Conservation (phyloP, 2,888 invertebrate species). For the Machimus atricapillus region DNA sequence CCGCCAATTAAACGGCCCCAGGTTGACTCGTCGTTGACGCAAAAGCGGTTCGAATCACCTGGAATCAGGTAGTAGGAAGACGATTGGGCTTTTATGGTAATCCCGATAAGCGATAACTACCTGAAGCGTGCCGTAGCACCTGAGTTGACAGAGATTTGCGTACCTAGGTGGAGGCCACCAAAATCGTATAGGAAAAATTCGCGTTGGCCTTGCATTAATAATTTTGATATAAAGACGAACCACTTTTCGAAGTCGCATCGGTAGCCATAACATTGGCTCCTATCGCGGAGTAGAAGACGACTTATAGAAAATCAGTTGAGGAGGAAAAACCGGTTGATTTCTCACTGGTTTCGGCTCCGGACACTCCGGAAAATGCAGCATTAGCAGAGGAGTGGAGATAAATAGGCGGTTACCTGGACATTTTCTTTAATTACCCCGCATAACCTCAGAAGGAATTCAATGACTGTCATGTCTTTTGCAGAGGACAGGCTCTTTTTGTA, state of each 20-base stretch:
- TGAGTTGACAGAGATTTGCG: not conserved
- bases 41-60: not conserved
- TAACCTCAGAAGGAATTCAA: not conserved
- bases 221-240: conserved; percentile 5
- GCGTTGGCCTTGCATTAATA: conserved; percentile 18
- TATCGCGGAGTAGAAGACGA: not conserved
- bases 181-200: conserved; percentile 23
- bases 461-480: conserved; percentile 13
- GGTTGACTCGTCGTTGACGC: not conserved
- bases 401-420: conserved; percentile 30
- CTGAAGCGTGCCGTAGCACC: not conserved
- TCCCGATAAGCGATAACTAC: not conserved
- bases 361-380: not conserved
- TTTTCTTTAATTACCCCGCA: conserved; percentile 33
- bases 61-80: not conserved
- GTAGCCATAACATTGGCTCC: not conserved
- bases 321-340: conserved; percentile 8
- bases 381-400: conserved; percentile 8
- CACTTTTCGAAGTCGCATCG: not conserved
- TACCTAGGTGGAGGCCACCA: not conserved
- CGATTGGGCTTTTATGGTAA: not conserved
- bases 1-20: not conserved
- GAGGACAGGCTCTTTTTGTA: not conserved
- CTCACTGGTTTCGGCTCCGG: not conserved
- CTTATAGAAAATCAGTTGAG: not conserved